Evolutionary conservation across 2,113 vertebrate species (phyloP).

Genomic region (Thymallus thymallus): DNA sequence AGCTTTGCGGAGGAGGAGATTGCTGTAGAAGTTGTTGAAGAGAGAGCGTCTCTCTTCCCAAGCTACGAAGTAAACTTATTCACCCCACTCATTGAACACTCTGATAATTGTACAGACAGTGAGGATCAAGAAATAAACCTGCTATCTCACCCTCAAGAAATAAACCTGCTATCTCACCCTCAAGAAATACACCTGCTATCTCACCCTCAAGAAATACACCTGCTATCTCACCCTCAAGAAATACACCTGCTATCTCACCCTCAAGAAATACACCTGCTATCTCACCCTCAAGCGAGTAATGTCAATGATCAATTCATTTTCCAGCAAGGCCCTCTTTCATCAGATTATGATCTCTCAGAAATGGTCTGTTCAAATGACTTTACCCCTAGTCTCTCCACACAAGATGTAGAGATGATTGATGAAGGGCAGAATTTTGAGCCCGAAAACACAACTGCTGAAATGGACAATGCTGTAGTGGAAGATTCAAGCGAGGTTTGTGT

Average conservation of each 20-base stretch:
- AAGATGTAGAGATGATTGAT: conserved; percentile 42
- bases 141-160: conserved; percentile 49
- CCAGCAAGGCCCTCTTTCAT: conserved; percentile 59
- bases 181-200: conserved; percentile 48
- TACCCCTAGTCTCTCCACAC: conserved; percentile 44
- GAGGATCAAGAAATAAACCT: conserved; percentile 52
- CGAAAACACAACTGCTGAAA: conserved; percentile 51
- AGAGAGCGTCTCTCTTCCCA: conserved; percentile 59
- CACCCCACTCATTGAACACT: conserved; percentile 60
- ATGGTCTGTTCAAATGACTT: conserved; percentile 45
- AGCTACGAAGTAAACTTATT: conserved; percentile 70
- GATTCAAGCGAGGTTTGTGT: conserved; percentile 62
- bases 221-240: conserved; percentile 53
- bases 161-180: conserved; percentile 48
- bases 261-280: conserved; percentile 42
- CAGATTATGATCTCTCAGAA: conserved; percentile 37
- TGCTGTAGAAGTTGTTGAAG: conserved; percentile 66
- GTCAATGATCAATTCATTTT: conserved; percentile 56
- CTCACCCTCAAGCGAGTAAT: conserved; percentile 53
- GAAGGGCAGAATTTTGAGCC: conserved; percentile 56
- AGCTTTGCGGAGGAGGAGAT: conserved; percentile 67
- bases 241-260: no score
- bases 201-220: conserved; percentile 48
- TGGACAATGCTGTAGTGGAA: conserved; percentile 28
- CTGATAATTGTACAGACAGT: conserved; percentile 52